These are phyloP conservation scores for Nasonovia ribisnigri DNA, from an alignment of 2,888 invertebrate genomes.

Conservation along the genomic window DNA sequence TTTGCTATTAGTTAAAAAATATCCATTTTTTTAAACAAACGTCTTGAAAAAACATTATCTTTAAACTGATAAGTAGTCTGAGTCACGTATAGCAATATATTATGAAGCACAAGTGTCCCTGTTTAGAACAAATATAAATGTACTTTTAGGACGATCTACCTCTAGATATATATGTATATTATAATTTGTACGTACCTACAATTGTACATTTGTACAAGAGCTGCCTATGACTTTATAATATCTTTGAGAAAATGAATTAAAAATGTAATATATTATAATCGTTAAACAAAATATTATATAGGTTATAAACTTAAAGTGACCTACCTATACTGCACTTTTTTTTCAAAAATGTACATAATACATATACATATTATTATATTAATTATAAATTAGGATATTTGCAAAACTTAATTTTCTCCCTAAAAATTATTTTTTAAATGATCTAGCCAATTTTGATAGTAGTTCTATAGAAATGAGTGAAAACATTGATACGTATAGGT, in stretches of 20 bases:
- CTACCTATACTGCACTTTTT: background rate
- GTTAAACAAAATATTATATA: background rate
- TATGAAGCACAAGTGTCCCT: background rate
- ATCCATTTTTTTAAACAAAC: conserved; percentile 27
- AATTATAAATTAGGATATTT: background rate
- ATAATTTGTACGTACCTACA: background rate
- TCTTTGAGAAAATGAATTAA: background rate
- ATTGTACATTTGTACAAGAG: background rate
- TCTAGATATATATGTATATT: background rate
- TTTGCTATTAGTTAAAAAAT: conserved; percentile 21
- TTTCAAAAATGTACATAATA: background rate
- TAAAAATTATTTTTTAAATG: background rate
- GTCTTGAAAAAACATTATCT: conserved; percentile 16
- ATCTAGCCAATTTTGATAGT: background rate
- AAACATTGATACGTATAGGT: background rate
- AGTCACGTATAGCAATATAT: conserved; percentile 12
- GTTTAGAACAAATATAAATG: background rate
- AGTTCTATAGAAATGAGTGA: background rate
- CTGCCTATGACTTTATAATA: background rate
- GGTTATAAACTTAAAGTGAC: background rate
- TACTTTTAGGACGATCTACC: background rate
- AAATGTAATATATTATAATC: background rate
- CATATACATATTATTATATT: background rate
- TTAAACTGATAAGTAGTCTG: conserved; percentile 16
- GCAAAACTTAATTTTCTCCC: no score